phyloP scores from a whole-genome alignment of 2,113 vertebrate genomes.

The Bagarius yarrelli region DNA sequence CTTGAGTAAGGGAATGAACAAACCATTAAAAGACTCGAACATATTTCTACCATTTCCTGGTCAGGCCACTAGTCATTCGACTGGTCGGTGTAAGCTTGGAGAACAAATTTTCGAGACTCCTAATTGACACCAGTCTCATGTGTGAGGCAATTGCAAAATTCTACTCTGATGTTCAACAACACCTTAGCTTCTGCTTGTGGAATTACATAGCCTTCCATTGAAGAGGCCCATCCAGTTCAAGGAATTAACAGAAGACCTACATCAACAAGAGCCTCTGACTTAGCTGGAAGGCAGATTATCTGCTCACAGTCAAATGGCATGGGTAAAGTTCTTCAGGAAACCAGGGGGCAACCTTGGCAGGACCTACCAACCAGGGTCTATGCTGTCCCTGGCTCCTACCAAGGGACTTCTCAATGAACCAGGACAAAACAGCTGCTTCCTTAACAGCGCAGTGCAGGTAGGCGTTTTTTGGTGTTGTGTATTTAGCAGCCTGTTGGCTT shows the following conservation, averaged over 20 bases:
- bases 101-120: neutral
- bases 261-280: conserved; percentile 34
- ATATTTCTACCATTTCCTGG: neutral
- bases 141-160: conserved; percentile 49
- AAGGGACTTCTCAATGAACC: conserved; percentile 95
- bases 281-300: conserved; percentile 47
- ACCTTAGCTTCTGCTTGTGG: conserved; percentile 57
- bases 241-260: conserved; percentile 20
- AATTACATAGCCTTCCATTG: conserved; percentile 61
- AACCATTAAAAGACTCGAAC: conserved; percentile 14
- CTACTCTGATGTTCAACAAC: conserved; percentile 64
- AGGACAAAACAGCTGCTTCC: conserved; percentile 97
- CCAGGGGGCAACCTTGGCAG: conserved; percentile 88
- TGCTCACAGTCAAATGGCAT: conserved; percentile 81
- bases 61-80: neutral
- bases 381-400: conserved; percentile 92
- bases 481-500: neutral
- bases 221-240: conserved; percentile 41
- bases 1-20: conserved; percentile 27
- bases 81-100: conserved; percentile 12
- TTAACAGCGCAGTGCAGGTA: conserved; percentile 99
- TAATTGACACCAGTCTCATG: conserved; percentile 39
- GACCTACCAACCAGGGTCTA: conserved; percentile 90
- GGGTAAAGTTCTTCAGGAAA: conserved; percentile 90
- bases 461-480: conserved; percentile 37